Base-by-base conservation (phyloP, 2,113 vertebrate species). In the Opisthocomus hoazin region DNA sequence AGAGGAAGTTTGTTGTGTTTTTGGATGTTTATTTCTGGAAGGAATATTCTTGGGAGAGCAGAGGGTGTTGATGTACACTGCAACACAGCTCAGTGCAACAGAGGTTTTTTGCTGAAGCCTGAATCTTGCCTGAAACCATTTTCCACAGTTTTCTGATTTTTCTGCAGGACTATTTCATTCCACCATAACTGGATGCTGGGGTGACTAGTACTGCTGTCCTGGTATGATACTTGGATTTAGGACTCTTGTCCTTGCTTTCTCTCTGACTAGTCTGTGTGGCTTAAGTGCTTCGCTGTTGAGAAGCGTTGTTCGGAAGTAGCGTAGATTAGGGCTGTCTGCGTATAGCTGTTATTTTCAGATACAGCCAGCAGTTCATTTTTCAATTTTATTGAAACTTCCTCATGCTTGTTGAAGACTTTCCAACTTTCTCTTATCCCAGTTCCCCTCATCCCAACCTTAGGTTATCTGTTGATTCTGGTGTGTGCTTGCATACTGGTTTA, bases 61-160 rank as follows among this genome's bases (percentile, higher is more conserved):
- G 30, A 94, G 45, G 2, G 10, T 90, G 73, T 76, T 92, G 93
- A 87, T 94, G 22, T 37, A 4, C 46, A 9, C 48, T 80, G 39
- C 37, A 61, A 71, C 48, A 27, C 34, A 86, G 66, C 36, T 81
- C 22, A n/a, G 20, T 2, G 2, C n/a, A 54, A 21, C 19, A 13
- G 54, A 23, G 11, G 10, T 29, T 83, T 83, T 94, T 82, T 90
- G 75, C 79, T 76, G 79, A 58, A 75, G 37, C 64, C 61, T 90
- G 45, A 54, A 69, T 87, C 39, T 96, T 87, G 95, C 95, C 96
- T 85, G 24, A 65, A 96, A 83, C 85, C 74, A 95, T 95, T 95
- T 97, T 97, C 96, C 94, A 89, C 9, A 56, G 29, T 66, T 82
- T 91, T 87, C 45, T 18, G 24, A 95, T 95, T 95, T 90, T 91